Conservation (phyloP, 1,140 invertebrate species). For the Brachionus angularis region DNA sequence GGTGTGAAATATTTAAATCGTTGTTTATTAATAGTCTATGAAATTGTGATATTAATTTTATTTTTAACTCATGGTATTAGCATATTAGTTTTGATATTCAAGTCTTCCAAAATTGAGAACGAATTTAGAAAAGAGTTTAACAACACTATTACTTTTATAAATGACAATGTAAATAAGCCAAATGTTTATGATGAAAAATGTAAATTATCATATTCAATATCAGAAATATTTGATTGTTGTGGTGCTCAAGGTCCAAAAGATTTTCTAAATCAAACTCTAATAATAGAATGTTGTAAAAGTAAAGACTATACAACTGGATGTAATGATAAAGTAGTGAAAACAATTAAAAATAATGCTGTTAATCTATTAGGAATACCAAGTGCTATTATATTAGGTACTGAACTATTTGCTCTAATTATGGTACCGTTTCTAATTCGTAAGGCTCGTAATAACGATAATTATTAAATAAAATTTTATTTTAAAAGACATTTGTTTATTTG, state of each 20-base stretch:
- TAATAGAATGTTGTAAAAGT: neutral
- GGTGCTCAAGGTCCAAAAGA: neutral
- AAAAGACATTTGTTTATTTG: too few relatives aligned
- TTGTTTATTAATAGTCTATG: conserved; percentile 23
- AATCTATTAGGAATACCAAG: conserved; percentile 16
- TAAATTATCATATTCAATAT: neutral
- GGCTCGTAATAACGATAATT: too few relatives aligned
- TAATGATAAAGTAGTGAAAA: conserved; percentile 5
- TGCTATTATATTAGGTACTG: neutral
- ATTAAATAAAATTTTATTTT: too few relatives aligned
- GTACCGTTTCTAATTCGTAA: conserved; percentile 2
- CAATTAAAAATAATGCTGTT: conserved; percentile 14
- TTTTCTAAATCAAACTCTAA: neutral
- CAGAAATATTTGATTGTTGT: conserved; percentile 31
- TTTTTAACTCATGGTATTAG: conserved; percentile 32
- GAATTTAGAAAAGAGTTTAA: conserved; percentile 23
- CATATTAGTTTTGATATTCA: conserved; percentile 3
- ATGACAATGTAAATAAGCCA: neutral
- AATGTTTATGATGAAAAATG: neutral
- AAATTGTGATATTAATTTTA: neutral
- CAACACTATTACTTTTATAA: neutral
- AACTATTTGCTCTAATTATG: neutral
- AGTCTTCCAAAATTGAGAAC: conserved; percentile 5
- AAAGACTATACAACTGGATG: neutral
- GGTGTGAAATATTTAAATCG: neutral